Evolutionary conservation across 2,888 invertebrate species (phyloP).

Genomic region (Xestia ashworthii): DNA sequence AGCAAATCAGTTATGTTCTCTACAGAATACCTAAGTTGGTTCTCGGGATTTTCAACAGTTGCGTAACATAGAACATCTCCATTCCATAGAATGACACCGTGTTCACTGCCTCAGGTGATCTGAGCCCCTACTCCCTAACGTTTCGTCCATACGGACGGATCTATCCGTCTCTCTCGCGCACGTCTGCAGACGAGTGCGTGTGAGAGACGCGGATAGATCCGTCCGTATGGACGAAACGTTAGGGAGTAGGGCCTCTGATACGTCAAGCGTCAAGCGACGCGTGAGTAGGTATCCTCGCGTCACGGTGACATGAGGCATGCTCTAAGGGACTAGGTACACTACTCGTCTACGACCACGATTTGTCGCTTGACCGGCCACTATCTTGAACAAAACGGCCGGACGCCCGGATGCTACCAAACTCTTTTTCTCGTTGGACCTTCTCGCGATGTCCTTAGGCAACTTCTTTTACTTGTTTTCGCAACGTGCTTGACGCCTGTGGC

Average conservation of each 20-base stretch:
- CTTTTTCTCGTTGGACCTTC: not conserved
- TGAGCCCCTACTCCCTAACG: no score
- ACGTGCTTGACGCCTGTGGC: not conserved
- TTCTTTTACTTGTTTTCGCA: not conserved
- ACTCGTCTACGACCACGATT: not conserved
- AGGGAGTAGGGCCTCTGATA: no score
- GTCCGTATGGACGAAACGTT: no score
- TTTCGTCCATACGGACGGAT: no score
- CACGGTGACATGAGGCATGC: not conserved
- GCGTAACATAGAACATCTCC: not conserved
- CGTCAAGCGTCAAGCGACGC: not conserved
- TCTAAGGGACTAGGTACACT: not conserved
- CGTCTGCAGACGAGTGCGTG: no score
- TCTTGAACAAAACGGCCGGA: not conserved
- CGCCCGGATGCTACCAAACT: not conserved
- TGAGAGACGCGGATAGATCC: no score
- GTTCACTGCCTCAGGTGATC: not conserved
- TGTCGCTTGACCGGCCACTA: not conserved
- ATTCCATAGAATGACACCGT: not conserved
- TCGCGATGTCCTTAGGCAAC: not conserved
- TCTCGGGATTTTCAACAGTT: not conserved
- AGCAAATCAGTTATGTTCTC: no score
- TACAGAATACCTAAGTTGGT: not conserved
- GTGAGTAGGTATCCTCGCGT: not conserved
- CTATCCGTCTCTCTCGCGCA: no score